phyloP scores from a whole-genome alignment of 2,888 invertebrate genomes.

The Chrysotoxum bicinctum region DNA sequence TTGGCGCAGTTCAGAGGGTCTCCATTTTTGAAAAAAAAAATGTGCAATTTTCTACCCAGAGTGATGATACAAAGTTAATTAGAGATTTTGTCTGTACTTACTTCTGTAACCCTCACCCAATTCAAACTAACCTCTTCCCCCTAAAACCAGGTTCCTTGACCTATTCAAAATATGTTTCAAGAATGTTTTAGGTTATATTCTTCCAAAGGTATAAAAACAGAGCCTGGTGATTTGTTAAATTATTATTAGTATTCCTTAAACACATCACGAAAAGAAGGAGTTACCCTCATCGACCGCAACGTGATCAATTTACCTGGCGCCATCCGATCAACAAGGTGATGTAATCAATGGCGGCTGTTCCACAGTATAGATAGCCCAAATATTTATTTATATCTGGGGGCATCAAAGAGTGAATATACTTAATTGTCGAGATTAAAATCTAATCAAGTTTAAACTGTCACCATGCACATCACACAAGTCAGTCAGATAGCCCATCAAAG shows the following conservation, averaged over 20 bases:
- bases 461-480: no score
- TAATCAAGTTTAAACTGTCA: slow-evolving; percentile 38
- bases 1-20: no score
- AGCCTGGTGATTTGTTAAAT: slow-evolving; percentile 26
- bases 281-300: slow-evolving; percentile 48
- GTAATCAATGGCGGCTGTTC: slow-evolving; percentile 30
- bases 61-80: no score
- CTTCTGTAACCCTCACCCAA: no score
- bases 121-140: background rate
- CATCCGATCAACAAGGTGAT: slow-evolving; percentile 38
- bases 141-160: background rate
- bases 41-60: no score
- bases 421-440: slow-evolving; percentile 62
- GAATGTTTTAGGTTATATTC: background rate
- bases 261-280: slow-evolving; percentile 52
- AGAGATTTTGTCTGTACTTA: no score
- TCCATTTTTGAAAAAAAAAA: no score
- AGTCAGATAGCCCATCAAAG: background rate
- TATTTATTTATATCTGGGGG: background rate
- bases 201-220: background rate
- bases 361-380: background rate
- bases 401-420: slow-evolving; percentile 28
- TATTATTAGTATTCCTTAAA: slow-evolving; percentile 23
- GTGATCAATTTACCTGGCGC: slow-evolving; percentile 67
- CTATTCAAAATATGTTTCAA: background rate